Conservation (phyloP, 2,113 vertebrate genomes). For the Chloropsis cyanopogon region DNA sequence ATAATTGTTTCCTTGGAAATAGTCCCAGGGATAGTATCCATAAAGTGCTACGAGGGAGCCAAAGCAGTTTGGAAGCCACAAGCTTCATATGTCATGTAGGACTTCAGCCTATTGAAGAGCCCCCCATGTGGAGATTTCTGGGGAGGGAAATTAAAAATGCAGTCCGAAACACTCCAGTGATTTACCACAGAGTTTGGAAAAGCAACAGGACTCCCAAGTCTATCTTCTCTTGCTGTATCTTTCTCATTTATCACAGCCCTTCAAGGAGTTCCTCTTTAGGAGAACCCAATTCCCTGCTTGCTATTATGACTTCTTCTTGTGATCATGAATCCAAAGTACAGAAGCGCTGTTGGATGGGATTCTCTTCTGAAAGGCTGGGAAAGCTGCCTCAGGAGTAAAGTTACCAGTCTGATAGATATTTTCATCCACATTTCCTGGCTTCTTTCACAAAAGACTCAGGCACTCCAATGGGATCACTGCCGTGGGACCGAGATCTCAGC, state of each 20-base stretch:
- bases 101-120: background rate
- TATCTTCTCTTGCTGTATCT: background rate
- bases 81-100: background rate
- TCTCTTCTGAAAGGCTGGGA: background rate
- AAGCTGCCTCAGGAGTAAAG: background rate
- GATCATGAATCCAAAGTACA: background rate
- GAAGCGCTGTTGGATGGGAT: background rate
- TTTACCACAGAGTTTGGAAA: background rate
- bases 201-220: background rate
- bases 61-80: background rate
- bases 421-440: background rate
- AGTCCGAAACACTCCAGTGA: background rate
- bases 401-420: background rate
- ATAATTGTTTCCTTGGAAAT: background rate
- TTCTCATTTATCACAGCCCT: background rate
- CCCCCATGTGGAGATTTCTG: accelerated
- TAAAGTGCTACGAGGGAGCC: background rate
- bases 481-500: background rate
- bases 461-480: background rate
- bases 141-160: background rate
- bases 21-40: background rate
- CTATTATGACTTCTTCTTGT: background rate
- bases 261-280: background rate
- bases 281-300: background rate
- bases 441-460: background rate